phyloP scores from a whole-genome alignment of 2,113 vertebrate species.

The Chinchilla lanigera region DNA sequence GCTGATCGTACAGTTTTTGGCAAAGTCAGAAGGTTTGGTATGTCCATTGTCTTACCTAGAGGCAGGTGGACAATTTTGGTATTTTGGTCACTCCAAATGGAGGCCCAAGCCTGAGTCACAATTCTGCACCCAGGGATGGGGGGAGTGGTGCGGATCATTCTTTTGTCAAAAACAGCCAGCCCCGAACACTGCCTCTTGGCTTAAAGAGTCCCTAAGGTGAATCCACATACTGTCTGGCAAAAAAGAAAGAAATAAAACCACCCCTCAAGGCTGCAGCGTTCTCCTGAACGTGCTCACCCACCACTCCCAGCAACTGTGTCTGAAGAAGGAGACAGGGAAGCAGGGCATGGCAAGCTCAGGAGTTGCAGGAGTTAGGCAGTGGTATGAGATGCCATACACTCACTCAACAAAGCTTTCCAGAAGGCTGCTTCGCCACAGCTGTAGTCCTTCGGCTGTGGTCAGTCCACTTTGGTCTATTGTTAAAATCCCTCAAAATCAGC shows the following conservation, averaged over 20 bases:
- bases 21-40: conserved; percentile 89
- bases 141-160: conserved; percentile 64
- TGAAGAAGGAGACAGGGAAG: neutral
- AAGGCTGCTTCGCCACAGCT: neutral
- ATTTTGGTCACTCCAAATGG: conserved; percentile 46
- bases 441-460: conserved; percentile 29
- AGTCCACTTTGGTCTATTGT: conserved; percentile 55
- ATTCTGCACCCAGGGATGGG: neutral
- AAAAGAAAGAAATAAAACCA: conserved; percentile 82
- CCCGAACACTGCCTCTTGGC: conserved; percentile 21
- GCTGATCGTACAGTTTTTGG: conserved; percentile 82
- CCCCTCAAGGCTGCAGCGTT: conserved; percentile 5
- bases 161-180: conserved; percentile 46
- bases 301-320: conserved; percentile 41
- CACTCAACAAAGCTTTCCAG: conserved; percentile 47
- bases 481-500: conserved; percentile 74
- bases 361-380: conserved; percentile 27
- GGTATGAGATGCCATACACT: conserved; percentile 53
- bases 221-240: conserved; percentile 74
- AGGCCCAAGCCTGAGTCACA: conserved; percentile 59
- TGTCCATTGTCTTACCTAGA: conserved; percentile 68
- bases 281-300: conserved; percentile 18
- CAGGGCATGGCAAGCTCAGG: neutral
- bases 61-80: conserved; percentile 67
- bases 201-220: conserved; percentile 38